Evolutionary conservation across 2,113 vertebrate genomes (phyloP).

Genomic region (Microtus oregoni): DNA sequence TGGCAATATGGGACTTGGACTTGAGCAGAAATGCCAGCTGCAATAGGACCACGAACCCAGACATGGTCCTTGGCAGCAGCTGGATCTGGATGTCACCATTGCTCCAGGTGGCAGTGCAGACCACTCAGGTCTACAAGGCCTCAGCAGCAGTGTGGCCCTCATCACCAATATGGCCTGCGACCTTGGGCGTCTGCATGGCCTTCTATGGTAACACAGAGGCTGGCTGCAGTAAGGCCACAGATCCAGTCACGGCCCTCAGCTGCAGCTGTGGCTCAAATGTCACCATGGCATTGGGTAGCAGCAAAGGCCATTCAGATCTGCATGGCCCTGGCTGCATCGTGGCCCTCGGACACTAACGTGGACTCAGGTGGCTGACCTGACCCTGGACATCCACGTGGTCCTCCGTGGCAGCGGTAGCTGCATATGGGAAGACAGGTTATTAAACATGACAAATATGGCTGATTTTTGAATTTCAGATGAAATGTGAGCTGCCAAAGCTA

Average conservation of each 20-base stretch:
- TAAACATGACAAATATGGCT: not conserved
- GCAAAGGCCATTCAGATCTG: not conserved
- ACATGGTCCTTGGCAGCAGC: no score
- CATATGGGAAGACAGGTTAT: not conserved
- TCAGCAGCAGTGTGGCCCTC: no score
- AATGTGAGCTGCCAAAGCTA: not conserved
- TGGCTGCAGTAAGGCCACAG: not conserved
- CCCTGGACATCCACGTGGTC: not conserved
- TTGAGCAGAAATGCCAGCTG: no score
- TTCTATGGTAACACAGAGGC: not conserved
- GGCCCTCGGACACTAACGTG: not conserved
- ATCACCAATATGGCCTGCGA: no score
- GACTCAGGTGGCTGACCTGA: not conserved
- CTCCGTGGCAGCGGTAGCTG: not conserved
- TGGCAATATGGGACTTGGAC: no score
- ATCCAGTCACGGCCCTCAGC: not conserved
- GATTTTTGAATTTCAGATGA: not conserved
- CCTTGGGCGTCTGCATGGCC: no score
- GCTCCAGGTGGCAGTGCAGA: no score
- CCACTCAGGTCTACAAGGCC: no score
- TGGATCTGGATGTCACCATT: no score
- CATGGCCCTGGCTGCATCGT: not conserved
- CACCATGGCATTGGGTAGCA: not conserved
- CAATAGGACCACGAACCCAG: no score
- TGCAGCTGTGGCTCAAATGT: not conserved